Evolutionary conservation across 2,888 invertebrate species (phyloP).

Genomic region (Dryobota labecula): DNA sequence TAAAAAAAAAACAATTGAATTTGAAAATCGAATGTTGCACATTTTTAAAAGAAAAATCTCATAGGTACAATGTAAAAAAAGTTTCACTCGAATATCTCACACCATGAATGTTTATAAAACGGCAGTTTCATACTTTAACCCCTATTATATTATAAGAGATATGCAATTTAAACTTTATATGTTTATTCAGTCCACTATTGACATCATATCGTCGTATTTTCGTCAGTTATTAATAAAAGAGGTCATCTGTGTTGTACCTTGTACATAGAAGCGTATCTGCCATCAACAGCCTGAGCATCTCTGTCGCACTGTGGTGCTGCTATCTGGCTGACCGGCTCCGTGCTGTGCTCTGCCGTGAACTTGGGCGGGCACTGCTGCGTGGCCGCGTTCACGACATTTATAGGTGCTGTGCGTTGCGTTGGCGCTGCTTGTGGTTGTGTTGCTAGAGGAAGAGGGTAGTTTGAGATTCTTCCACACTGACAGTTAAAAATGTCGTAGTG

Average conservation of each 20-base stretch:
- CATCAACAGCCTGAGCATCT: conserved; percentile 78
- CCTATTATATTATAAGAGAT: too few species aligned
- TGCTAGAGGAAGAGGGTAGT: neutral
- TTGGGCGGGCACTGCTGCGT: conserved; percentile 26
- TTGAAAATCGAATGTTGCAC: too few species aligned
- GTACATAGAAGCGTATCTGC: conserved; percentile 80
- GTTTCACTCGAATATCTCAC: too few species aligned
- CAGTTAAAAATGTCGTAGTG: neutral
- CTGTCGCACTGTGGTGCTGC: conserved; percentile 59
- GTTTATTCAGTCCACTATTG: too few species aligned
- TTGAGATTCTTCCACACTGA: neutral
- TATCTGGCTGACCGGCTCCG: conserved; percentile 2
- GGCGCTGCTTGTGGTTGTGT: conserved; percentile 10
- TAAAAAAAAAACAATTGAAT: too few species aligned
- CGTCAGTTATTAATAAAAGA: neutral
- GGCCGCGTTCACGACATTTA: conserved; percentile 3
- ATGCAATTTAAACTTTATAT: too few species aligned
- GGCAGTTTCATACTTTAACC: too few species aligned
- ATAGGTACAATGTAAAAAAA: too few species aligned
- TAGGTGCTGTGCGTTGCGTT: neutral
- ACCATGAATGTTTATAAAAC: too few species aligned
- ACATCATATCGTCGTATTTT: too few species aligned
- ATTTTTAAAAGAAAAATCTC: too few species aligned
- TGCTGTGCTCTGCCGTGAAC: conserved; percentile 7
- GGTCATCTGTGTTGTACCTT: conserved; percentile 68